Evolutionary conservation across 35 echinoderm and acorn worm species (phyloP).

Genomic region (Lytechinus variegatus): DNA sequence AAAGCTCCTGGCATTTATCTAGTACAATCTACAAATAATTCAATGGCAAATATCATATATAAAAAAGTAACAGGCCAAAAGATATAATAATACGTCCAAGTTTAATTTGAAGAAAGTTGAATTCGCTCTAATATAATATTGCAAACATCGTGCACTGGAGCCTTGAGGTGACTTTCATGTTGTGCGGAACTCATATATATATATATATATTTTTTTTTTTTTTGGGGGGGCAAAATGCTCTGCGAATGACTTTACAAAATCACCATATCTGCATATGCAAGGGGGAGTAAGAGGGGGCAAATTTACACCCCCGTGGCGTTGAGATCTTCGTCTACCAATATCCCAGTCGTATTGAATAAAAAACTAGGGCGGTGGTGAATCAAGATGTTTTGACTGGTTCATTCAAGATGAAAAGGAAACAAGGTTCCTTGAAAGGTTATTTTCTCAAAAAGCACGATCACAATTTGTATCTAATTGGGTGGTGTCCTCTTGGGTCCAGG

Average conservation of each 20-base stretch:
- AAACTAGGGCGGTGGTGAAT: neutral
- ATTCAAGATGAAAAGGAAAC: neutral
- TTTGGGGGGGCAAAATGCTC: no score
- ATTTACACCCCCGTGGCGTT: neutral
- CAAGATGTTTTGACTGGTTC: neutral
- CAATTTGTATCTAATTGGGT: constrained; percentile 11
- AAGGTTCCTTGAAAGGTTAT: neutral
- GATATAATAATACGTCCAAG: no score
- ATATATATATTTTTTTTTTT: no score
- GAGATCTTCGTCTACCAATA: neutral
- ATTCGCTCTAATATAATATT: no score
- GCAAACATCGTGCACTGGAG: no score
- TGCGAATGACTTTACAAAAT: neutral
- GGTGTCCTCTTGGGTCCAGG: neutral
- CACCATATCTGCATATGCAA: neutral
- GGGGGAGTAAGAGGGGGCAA: neutral
- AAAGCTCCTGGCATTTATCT: no score
- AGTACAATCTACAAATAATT: no score
- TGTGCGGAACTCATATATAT: no score
- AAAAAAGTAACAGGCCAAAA: no score
- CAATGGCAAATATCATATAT: no score
- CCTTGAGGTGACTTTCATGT: no score
- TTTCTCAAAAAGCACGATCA: neutral
- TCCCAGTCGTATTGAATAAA: neutral
- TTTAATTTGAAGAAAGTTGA: no score